Base-by-base conservation (phyloP, 2,113 vertebrate genomes). In the Pseudorasbora parva region DNA sequence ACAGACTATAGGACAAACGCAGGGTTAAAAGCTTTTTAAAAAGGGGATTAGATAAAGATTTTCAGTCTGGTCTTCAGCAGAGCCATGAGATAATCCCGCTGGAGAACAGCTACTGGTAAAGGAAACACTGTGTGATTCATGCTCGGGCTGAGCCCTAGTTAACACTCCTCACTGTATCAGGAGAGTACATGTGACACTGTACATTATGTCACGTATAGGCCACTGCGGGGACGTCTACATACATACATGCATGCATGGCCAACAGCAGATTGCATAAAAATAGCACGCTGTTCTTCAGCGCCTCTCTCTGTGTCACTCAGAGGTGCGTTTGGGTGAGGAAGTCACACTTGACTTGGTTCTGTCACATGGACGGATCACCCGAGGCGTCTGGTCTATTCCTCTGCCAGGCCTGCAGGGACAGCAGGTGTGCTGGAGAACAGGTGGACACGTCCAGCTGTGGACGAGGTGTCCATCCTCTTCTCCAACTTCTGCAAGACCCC, bases 41-140 rank as follows among this genome's bases (percentile, higher is more conserved):
- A 75, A 75, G 45, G 8, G 19, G 72, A 75, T 75, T 75, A 33
- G 23, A 49, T 51, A 15, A 74, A 51, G 72, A 74, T 74, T 74
- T 74, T 51, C 72, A 30, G 11, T 66, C 62, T 17, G 62, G 8
- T 49, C 21, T 72, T 74, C 45, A 74, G 66, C 33, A 41, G 37
- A 41, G 71, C 21, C 5, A 37, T 21, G 17, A 49, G 8, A 49
- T 51, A 54, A 75, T 75, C 72, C 69, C 27, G 45, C 45, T 51
- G 8, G 8, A 17, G 14, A 51, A 17, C 49, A 7, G 51, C 17
- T 0, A 8, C 17, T 19, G 51, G 51, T 19, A 8, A 54, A 75
- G 72, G 72, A 74, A 49, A 71, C 21, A 45, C 37, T 23, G 5
- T 8, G 23, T 15, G 8, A 37, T 8, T 68, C 64, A 68, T 71